Percentiles rank a stretch among this genome's conserved stretches.
phyloP scores from a whole-genome alignment of 2,888 invertebrate species.

The Eledone cirrhosa region DNA sequence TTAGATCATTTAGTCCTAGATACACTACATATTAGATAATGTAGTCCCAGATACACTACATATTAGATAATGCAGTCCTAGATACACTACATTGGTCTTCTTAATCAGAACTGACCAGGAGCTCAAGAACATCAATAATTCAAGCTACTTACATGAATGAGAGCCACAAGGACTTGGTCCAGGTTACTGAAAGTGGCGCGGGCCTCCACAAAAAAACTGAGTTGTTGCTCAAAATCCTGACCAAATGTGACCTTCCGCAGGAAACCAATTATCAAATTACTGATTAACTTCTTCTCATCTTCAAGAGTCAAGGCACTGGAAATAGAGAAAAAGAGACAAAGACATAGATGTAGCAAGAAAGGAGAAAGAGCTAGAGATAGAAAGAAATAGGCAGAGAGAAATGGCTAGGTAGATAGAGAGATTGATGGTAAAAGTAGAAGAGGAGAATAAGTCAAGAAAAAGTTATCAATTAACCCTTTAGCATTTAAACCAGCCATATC shows the following conservation, averaged over 20 bases:
- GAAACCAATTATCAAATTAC: slow-evolving; percentile 82
- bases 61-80: background rate
- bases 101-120: too few species aligned
- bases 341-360: background rate
- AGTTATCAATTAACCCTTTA: too few species aligned
- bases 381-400: too few species aligned
- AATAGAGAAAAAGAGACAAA: slow-evolving; percentile 31
- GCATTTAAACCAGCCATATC: too few species aligned
- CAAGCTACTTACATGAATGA: slow-evolving; percentile 77
- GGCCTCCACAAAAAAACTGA: slow-evolving; percentile 93
- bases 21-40: too few species aligned
- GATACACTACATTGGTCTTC: background rate
- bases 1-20: background rate
- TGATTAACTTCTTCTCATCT: slow-evolving; percentile 88
- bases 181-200: slow-evolving; percentile 89
- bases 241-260: slow-evolving; percentile 84
- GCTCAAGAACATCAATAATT: too few species aligned
- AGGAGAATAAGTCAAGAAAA: too few species aligned
- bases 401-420: too few species aligned
- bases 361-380: background rate
- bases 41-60: background rate
- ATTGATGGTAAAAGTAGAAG: too few species aligned
- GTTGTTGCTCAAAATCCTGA: slow-evolving; percentile 85
- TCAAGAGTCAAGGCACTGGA: slow-evolving; percentile 87
- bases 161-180: slow-evolving; percentile 83